These are phyloP conservation scores for Drosophila melanogaster DNA, from an alignment of 1,140 invertebrate genomes.

Conservation along the genomic window Release_6_plus_ISO1_MT NC_004354.4:19658501-19659000, in stretches of 20 bases:
- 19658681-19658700: constrained; percentile 55
- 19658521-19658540: constrained; percentile 1
- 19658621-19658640: background rate
- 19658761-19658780: constrained; percentile 14
- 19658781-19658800: background rate
- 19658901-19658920: background rate
- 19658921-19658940: background rate
- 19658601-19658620: constrained; percentile 23
- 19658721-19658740: constrained; percentile 37
- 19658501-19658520: background rate
- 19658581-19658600: constrained; percentile 9
- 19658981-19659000: background rate
- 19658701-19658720: constrained; percentile 34
- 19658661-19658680: constrained; percentile 11
- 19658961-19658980: background rate
- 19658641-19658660: constrained; percentile 33
- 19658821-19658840: constrained; percentile 11
- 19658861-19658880: constrained; percentile 5
- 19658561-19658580: constrained; percentile 10
- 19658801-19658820: background rate
- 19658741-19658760: constrained; percentile 46
- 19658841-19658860: background rate
- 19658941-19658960: background rate
- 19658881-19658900: constrained; percentile 37
- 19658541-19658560: background rate